Evolutionary conservation across 2,888 invertebrate genomes (phyloP).

Genomic region (Holacanthella duospinosa): DNA sequence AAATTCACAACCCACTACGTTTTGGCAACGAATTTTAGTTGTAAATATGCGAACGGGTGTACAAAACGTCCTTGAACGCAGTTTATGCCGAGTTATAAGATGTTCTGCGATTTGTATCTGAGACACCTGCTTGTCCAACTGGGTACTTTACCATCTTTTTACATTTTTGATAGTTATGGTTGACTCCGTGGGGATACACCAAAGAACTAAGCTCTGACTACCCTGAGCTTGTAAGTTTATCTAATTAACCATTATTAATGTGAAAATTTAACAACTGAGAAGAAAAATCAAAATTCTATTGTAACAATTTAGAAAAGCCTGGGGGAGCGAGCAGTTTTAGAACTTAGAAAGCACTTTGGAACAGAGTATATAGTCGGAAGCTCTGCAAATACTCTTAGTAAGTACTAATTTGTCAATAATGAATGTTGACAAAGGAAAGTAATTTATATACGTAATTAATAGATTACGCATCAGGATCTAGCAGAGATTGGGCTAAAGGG

Average conservation of each 20-base stretch:
- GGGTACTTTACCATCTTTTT: neutral
- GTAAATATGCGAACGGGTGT: too few species aligned
- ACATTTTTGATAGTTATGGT: slow-evolving; percentile 30
- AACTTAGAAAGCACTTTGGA: slow-evolving; percentile 38
- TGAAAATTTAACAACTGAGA: neutral
- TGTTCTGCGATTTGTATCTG: too few species aligned
- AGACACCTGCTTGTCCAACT: too few species aligned
- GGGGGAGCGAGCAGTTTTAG: slow-evolving; percentile 38
- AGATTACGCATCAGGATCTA: slow-evolving; percentile 27
- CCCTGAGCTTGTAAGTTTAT: slow-evolving; percentile 35
- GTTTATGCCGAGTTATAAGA: too few species aligned
- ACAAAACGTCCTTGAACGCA: too few species aligned
- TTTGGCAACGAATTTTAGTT: too few species aligned
- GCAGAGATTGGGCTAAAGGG: slow-evolving; percentile 35
- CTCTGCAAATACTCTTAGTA: slow-evolving; percentile 36
- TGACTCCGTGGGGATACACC: slow-evolving; percentile 40
- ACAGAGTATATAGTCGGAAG: slow-evolving; percentile 40
- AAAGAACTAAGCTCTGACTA: slow-evolving; percentile 36
- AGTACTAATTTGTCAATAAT: slow-evolving; percentile 2
- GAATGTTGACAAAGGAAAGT: neutral
- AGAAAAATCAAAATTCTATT: too few species aligned
- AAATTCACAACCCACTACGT: too few species aligned
- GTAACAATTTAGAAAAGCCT: slow-evolving; percentile 27
- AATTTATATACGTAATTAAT: neutral
- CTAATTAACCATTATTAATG: neutral